Base-by-base conservation (phyloP, 37 sponge, comb jelly and placozoan species). In the Theonella swinhoei region DNA sequence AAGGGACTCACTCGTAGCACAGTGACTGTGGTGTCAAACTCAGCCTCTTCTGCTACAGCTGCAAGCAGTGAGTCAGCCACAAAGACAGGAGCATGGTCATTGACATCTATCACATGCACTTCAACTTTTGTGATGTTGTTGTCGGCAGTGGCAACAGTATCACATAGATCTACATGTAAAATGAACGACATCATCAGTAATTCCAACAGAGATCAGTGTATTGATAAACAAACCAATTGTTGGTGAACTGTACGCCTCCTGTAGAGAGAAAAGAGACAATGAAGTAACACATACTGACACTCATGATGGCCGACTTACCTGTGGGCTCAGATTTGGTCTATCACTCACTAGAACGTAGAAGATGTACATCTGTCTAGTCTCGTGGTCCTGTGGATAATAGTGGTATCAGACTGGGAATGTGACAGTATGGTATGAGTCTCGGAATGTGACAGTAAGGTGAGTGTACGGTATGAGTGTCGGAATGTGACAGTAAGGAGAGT, bases 51-150 rank as follows among this genome's bases (percentile, higher is more conserved):
- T 17, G 41, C 75, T 3, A 83, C 75, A 41, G 74, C 42, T 23
- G 83, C 75, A 37, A 40, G 33, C 33, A 74, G 75, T 25, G 65
- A 72, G 33, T 38, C 3, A 24, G 75, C 47, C 0, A 74, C 62
- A 41, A 86, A 86, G 29, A 39, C 61, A 60, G 87, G 87, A 1
- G 42, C 31, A 3, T 86, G 28, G 36, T 86, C 87, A 71, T 78
- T 78, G 67, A 41, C 64, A 71, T 86, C 87, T 25, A 14, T 42
- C 17, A 86, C 73, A 9, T 8, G 19, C 31, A 86, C 79, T 37
- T 38, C 23, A 29, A 83, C 66, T 30, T 14, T 47, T 14, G 54
- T 47, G 68, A 31, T 25, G 32, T 66, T 47, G 54, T 47, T 47
- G 11, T 47, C 14, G 11, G 7, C 54, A 7, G 54, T 47, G 7